Base-by-base conservation (phyloP, 2,113 vertebrate genomes). In the Campylomormyrus tamandua region DNA sequence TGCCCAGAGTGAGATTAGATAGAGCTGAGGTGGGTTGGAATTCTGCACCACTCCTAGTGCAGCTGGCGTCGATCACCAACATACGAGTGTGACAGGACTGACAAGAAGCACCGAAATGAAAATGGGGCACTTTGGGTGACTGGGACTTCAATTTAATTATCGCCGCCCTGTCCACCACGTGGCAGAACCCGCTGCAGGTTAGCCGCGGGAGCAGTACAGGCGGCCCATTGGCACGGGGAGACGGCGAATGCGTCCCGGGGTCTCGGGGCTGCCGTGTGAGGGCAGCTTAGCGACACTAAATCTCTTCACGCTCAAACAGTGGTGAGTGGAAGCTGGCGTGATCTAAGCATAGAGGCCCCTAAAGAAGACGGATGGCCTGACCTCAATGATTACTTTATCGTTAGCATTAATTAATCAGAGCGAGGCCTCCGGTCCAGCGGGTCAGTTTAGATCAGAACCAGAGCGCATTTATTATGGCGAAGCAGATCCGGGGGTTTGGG, bases 41-140 rank as follows among this genome's bases (percentile, higher is more conserved):
- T 21, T 4, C 80, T 53, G n/a, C 48, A 50, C 56, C 84, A 9
- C 48, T 9, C 21, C 53, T 24, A 90, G 49, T 74, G 42, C 50
- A 48, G 39, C 45, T 19, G 35, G 83, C 46, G 42, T 90, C 58
- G 84, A 90, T 90, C 83, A 13, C 46, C 48, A 15, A 46, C 89
- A 84, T 15, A 48, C 58, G 11, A 80, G 5, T n/a, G 52, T 19
- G 83, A 89, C 31, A 27, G 83, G 74, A 87, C 48, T 87, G 84
- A 90, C 46, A 46, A 45, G 39, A 70, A 31, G 53, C 56, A 39
- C 8, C 70, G 21, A 11, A 15, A 89, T 83, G 77, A 62, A 89
- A 52, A 58, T 21, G 50, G 80, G 89, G 1, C 48, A 19, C 80
- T n/a, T 10, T 83, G 50, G 74, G 74, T 15, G 74, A 42, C 49